Percentiles rank a stretch among this genome's conserved stretches.
Evolutionary conservation across 2,113 vertebrate genomes (phyloP).

Genomic region (Anoura caudifer): DNA sequence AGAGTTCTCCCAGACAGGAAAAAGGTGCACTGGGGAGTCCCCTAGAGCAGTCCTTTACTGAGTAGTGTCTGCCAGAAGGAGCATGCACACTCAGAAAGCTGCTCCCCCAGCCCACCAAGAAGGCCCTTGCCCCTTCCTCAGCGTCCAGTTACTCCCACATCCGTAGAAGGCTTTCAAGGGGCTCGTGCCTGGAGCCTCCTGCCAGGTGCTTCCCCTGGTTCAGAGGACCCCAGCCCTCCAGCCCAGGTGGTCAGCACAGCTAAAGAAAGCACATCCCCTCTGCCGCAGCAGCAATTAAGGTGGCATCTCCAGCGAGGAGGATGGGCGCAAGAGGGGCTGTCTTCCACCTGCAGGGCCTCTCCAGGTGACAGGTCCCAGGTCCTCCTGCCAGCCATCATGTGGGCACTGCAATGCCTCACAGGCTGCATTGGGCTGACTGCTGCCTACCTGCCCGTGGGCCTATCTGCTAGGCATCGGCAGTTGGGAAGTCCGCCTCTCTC

Average conservation of each 20-base stretch:
- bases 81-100: neutral
- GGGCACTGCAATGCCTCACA: neutral
- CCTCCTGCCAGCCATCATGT: neutral
- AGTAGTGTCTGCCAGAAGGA: neutral
- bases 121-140: neutral
- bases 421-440: neutral
- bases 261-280: neutral
- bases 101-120: neutral
- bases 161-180: too few species aligned
- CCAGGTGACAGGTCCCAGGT: neutral
- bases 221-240: neutral
- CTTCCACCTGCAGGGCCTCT: neutral
- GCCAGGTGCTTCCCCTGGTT: neutral
- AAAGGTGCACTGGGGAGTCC: too few species aligned
- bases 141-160: neutral
- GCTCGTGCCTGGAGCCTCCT: neutral
- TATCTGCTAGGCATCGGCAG: neutral
- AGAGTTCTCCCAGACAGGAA: neutral
- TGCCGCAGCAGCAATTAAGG: too few species aligned
- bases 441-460: neutral
- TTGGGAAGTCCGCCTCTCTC: rapidly evolving
- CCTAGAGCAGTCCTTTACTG: neutral
- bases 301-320: neutral
- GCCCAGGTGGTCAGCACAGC: neutral
- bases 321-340: neutral